Percentiles rank a stretch among this genome's conserved stretches.
Evolutionary conservation across 1,140 invertebrate species (phyloP).

Genomic region (Drosophila ohnishii): DNA sequence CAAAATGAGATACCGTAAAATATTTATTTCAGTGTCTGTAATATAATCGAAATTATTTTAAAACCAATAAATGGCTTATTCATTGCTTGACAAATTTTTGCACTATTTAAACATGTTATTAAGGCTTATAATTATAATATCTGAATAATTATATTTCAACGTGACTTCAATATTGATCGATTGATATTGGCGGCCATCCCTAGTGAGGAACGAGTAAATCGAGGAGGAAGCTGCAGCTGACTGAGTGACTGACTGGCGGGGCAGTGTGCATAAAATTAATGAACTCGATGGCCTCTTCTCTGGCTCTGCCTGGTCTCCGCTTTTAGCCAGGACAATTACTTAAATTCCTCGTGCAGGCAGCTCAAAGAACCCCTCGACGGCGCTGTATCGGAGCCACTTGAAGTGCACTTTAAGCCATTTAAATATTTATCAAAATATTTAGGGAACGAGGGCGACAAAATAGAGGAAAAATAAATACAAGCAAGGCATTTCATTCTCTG

Average conservation of each 20-base stretch:
- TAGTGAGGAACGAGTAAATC: conserved; percentile 9
- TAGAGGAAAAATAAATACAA: conserved; percentile 37
- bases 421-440: conserved; percentile 69
- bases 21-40: not conserved
- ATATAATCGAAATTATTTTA: not conserved
- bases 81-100: not conserved
- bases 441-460: conserved; percentile 18
- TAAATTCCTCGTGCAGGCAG: conserved; percentile 20
- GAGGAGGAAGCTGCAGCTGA: conserved; percentile 41
- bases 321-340: conserved; percentile 40
- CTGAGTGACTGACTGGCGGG: conserved; percentile 33
- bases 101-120: not conserved
- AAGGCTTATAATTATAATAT: not conserved
- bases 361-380: not conserved
- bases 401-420: conserved; percentile 59
- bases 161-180: not conserved
- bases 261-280: conserved; percentile 63
- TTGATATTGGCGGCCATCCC: not conserved
- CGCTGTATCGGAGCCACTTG: conserved; percentile 6
- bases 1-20: not conserved
- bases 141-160: not conserved
- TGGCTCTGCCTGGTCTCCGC: not conserved
- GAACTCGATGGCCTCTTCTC: conserved; percentile 42
- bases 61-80: not conserved
- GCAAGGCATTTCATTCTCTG: conserved; percentile 39